A percentile compares a stretch with the other conserved stretches of the same genome.
Evolutionary conservation across 2,888 invertebrate species (phyloP).

Genomic region (Pristionchus japonicus): DNA sequence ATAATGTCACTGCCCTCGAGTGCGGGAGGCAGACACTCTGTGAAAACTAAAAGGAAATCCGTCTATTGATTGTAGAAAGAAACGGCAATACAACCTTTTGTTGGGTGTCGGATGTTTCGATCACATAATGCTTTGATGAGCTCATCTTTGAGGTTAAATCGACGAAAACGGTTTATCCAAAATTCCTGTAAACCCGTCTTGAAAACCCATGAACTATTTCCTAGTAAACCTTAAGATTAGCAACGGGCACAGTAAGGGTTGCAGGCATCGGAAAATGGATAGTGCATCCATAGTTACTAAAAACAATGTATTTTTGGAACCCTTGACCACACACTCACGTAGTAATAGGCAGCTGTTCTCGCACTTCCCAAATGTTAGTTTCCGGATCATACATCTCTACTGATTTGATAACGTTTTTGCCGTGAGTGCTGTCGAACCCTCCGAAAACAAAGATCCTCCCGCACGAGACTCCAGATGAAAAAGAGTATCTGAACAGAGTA

Average conservation of each 20-base stretch:
- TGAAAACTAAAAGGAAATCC: background rate
- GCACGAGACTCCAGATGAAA: background rate
- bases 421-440: background rate
- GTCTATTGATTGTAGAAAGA: no score
- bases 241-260: background rate
- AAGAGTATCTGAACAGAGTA: background rate
- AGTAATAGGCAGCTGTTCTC: background rate
- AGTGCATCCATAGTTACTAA: background rate
- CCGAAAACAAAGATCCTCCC: background rate
- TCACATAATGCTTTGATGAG: background rate
- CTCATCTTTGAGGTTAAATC: background rate
- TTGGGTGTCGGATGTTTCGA: background rate
- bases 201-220: background rate
- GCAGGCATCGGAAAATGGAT: background rate
- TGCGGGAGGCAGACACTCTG: background rate
- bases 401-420: background rate
- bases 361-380: background rate
- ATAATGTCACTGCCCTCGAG: background rate
- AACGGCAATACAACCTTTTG: background rate
- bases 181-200: background rate
- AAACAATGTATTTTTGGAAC: background rate
- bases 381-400: background rate
- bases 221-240: background rate
- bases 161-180: background rate
- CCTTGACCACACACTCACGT: background rate